Evolutionary conservation across 2,113 vertebrate species (phyloP).

Genomic region (Delphinapterus leucas): DNA sequence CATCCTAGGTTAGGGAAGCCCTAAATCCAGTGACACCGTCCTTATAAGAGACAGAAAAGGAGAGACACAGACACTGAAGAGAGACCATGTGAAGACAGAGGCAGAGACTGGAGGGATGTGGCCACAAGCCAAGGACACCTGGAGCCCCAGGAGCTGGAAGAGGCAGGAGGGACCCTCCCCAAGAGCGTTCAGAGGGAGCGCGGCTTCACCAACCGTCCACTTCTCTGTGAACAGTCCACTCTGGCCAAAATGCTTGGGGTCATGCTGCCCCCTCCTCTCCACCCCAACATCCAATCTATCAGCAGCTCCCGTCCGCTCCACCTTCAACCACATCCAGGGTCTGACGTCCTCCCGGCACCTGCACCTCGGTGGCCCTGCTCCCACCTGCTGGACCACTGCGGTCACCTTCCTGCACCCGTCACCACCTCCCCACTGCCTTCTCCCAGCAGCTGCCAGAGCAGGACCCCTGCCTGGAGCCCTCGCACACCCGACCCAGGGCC

Average conservation of each 20-base stretch:
- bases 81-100: neutral
- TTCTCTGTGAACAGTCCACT: neutral
- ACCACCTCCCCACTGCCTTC: neutral
- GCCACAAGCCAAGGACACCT: too few species aligned
- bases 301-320: neutral
- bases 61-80: neutral
- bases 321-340: neutral
- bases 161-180: neutral
- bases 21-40: neutral
- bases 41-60: neutral
- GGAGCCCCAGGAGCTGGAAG: neutral
- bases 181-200: neutral
- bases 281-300: neutral
- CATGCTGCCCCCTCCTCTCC: too few species aligned
- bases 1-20: neutral
- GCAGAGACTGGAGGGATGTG: accelerated
- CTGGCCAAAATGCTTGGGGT: neutral
- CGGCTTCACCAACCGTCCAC: neutral
- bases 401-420: neutral
- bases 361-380: neutral
- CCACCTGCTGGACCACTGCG: neutral
- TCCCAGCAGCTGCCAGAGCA: neutral
- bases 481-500: neutral
- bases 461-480: neutral
- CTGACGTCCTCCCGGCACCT: neutral